These are phyloP conservation scores for Varecia variegata DNA, from an alignment of 2,797 vertebrate genomes.

Conservation along the genomic window DNA sequence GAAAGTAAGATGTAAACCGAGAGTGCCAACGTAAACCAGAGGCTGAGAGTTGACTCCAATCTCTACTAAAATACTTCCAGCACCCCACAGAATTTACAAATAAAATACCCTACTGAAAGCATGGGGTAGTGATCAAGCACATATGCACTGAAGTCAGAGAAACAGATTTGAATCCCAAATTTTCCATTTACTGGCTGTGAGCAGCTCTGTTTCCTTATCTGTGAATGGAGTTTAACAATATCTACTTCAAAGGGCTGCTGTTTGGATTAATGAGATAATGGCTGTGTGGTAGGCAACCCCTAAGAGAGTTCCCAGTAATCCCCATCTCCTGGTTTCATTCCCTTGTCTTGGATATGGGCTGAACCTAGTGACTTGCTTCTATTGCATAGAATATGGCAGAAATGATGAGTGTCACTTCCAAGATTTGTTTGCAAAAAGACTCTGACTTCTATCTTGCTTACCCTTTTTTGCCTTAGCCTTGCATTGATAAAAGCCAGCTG, in stretches of 20 bases:
- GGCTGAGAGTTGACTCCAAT: background rate
- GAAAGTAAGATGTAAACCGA: background rate
- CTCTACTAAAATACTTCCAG: background rate
- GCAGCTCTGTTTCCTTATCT: background rate
- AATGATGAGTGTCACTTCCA: background rate
- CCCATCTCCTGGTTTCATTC: background rate
- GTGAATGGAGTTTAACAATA: background rate
- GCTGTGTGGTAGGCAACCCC: background rate
- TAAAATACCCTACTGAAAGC: background rate
- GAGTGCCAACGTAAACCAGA: background rate
- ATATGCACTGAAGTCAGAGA: background rate
- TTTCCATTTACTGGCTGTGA: background rate
- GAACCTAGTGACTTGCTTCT: background rate
- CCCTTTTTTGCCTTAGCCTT: background rate
- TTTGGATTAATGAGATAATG: background rate
- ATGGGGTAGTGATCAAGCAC: background rate
- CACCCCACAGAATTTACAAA: background rate
- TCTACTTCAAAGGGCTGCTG: background rate
- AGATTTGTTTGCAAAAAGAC: background rate
- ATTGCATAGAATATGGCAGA: background rate
- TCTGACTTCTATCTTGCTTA: background rate
- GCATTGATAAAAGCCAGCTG: background rate
- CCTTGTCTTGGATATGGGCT: background rate
- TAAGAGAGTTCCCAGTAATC: background rate
- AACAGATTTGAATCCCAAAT: background rate